Base-by-base conservation (phyloP, 2,797 vertebrate genomes). In the Hoplostethus mediterraneus region DNA sequence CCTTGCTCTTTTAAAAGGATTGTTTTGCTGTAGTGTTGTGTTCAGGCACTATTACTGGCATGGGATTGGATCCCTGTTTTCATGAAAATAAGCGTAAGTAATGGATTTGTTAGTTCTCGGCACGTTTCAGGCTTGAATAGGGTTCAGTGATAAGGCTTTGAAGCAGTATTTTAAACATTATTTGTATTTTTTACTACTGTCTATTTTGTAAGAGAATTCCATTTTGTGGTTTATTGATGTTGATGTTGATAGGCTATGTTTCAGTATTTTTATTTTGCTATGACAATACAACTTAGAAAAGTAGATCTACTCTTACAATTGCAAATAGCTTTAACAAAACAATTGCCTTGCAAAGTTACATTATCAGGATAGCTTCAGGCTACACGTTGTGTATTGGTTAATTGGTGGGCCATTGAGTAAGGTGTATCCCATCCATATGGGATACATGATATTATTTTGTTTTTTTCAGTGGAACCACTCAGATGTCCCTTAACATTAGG, bases 51-150 rank as follows among this genome's bases (percentile, higher is more conserved):
- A 75, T 88, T 47, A 73, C 80, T 87, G 85, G 79, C 84, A 91
- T 91, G 90, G 86, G 85, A 85, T 79, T 79, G 66, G 76, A 86
- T 73, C 81, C 63, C 83, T 84, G 67, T 85, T 90, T 88, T 75
- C 59, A 67, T 76, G 77, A 83, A 61, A 89, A 79, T 75, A 82
- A 83, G 56, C 42, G 91, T 91, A 90, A 92, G 91, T 92, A 71
- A 67, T 63, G 67, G 3, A 57, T 59, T 63, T 77, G 67, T 33
- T 9, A n/a, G 31, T 55, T 40, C 16, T 9, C 30, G 38, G 13
- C 31, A 53, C 67, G 8, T 51, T 65, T 71, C 1, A 57, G 3
- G 62, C 30, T 69, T 17, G 65, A 31, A 40, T 30, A 10, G 14
- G 21, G n/a, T 30, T 42, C 5, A 10, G 44, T 63, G 16, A 17